Base-by-base conservation (phyloP, 2,113 vertebrate genomes). In the Zosterops pallidus region DNA sequence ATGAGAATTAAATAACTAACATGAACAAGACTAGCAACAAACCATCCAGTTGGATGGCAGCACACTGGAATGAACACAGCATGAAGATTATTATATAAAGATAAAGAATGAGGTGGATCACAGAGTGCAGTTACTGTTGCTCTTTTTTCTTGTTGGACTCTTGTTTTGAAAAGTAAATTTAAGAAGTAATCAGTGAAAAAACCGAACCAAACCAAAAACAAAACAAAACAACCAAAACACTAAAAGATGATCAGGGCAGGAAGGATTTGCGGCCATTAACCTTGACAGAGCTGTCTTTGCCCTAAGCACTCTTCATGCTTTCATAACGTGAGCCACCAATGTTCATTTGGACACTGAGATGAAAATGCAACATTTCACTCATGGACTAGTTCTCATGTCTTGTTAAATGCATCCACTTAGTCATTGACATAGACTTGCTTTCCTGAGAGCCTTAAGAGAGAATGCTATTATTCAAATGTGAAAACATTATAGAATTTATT, bases 221-320 rank as follows among this genome's bases (percentile, higher is more conserved):
- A 67, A 28, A 5, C 4, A 44, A 50, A 70, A 14, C 29, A 13
- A 15, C 15, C 11, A 28, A 42, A 69, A 14, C 14, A 55, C 29
- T 86, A 39, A 60, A 80, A 83, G 10, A 39, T 22, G 12, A 53
- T 93, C 83, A 72, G 26, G 4, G 25, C 7, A 80, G 29, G 47
- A 72, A 93, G 35, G 39, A 91, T 95, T 74, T 96, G 55, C 35
- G 55, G 13, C 55, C 63, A 75, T 88, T 94, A 78, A 83, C 67
- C 82, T 74, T 90, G 42, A 53, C 23, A 88, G 67, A 83, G 22
- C 3, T 83, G 22, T 64, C 56, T 91, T 88, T 90, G 87, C 90
- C 75, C 24, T 88, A 44, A 88, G 82, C 71, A 80, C 70, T 67
- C 26, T 77, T 92, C 65, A 24, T 86, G 72, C 50, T 90, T 90